Evolutionary conservation across 2,113 vertebrate genomes (phyloP).

Genomic region (Cnemophilus loriae): DNA sequence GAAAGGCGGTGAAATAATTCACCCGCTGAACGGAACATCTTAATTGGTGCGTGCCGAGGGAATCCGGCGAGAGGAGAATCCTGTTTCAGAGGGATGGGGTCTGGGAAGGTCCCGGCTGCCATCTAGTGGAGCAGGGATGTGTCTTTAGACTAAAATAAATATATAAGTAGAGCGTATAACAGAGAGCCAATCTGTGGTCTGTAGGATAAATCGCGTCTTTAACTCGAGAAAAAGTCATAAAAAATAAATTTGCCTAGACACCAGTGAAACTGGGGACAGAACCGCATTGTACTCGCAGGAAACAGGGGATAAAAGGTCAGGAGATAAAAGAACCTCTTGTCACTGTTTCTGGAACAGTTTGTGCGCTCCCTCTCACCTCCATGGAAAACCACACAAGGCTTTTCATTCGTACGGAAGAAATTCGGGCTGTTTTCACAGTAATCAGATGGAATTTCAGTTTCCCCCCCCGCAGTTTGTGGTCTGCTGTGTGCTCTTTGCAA

Average conservation of each 20-base stretch:
- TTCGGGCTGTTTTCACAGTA: neutral
- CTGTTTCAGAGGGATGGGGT: fast-evolving
- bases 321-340: neutral
- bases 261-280: neutral
- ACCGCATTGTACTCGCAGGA: neutral
- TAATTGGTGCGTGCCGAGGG: neutral
- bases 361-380: neutral
- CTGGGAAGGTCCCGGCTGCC: slow-evolving; percentile 1
- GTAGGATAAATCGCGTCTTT: neutral
- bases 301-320: neutral
- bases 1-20: neutral
- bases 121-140: slow-evolving; percentile 11
- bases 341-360: neutral
- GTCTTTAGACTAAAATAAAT: neutral
- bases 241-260: neutral
- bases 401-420: neutral
- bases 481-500: neutral
- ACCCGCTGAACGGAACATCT: neutral
- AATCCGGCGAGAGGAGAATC: fast-evolving
- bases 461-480: fast-evolving
- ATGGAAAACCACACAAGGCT: neutral
- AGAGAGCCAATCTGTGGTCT: neutral
- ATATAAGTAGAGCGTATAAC: fast-evolving
- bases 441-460: neutral
- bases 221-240: neutral